Base-by-base conservation (phyloP, 2,888 invertebrate genomes). In the Tinea pellionella region DNA sequence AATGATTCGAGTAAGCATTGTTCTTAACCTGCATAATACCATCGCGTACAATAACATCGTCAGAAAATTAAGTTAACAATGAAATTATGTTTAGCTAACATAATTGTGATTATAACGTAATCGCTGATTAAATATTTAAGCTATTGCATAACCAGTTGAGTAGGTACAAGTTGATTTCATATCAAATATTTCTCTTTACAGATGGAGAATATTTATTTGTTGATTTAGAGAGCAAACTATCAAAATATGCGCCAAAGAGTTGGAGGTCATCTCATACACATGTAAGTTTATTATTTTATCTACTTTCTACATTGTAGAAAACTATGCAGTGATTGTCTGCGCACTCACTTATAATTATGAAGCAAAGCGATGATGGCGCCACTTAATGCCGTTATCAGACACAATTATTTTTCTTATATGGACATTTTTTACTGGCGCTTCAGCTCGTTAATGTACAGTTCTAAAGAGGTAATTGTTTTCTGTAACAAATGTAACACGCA, bases 201-300 rank as follows among this genome's bases (percentile, higher is more conserved):
- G 97, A 97, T 90, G 96, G 95, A 88, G 97, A 98, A 89, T 97
- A 95, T 88, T 91, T 97, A 76, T 98, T 98, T 89, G 93, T 96
- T 83, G 96, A 97, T 81, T 92, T 93, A 78, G 97, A 97, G 81
- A 95, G 94, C 89, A 98, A 98, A 89, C 90, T 98, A 74, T 96
- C 96, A 77, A 98, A 98, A 88, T 96, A 97, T 89, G 96, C 96
- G 71, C 96, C 97, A 74, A 97, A 97, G 88, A 94, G 94, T 83
- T 97, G 97, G 97, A 94, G 96, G 80, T 95, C 96, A 68, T 96
- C 96, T 67, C 95, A 95, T 82, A 94, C 94, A 73, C 94, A 95
- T 89, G 94, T 94, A 88, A 92, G 93, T 90, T 41, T 53, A n/a
- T 13, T 47, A n/a, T 47, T 47, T 47, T 47, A 47, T 47, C n/a